These are phyloP conservation scores for Riptortus pedestris DNA, from an alignment of 1,140 invertebrate species.

Conservation along the genomic window DNA sequence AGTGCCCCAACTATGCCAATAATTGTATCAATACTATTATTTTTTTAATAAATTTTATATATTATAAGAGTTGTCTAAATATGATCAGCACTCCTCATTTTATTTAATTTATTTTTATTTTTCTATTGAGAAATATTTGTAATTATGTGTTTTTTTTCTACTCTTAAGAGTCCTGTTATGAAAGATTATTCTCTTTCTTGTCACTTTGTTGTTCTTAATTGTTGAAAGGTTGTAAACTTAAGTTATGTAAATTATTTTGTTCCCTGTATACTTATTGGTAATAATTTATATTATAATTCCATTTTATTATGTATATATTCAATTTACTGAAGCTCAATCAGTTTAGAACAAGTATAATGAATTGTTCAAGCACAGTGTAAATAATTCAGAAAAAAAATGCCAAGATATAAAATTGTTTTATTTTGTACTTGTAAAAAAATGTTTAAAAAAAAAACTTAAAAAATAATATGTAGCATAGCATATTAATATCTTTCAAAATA, in stretches of 20 bases:
- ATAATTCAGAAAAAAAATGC: constrained; percentile 9
- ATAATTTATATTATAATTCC: constrained; percentile 5
- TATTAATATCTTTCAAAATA: too few relatives aligned
- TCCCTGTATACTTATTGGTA: constrained; percentile 1
- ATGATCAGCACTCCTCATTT: constrained; percentile 2
- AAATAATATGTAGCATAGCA: too few relatives aligned
- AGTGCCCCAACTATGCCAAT: too few relatives aligned
- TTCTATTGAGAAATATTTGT: constrained; percentile 4
- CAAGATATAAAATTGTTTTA: not conserved
- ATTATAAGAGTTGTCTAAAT: too few relatives aligned
- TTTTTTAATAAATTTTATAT: too few relatives aligned
- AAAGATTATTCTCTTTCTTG: too few relatives aligned
- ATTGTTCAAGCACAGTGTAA: constrained; percentile 15
- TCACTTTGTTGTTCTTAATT: too few relatives aligned
- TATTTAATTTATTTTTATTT: not conserved
- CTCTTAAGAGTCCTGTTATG: not conserved
- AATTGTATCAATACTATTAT: too few relatives aligned
- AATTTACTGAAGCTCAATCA: constrained; percentile 14
- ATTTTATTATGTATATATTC: constrained; percentile 1
- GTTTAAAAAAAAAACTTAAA: too few relatives aligned
- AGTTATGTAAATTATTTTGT: constrained; percentile 15
- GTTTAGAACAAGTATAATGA: constrained; percentile 6
- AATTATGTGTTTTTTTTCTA: not conserved
- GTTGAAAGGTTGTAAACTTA: constrained; percentile 16
- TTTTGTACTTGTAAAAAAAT: constrained; percentile 4